Evolutionary conservation across 64 coral and sea anemone genomes (phyloP).

Genomic region (Catalaphyllia jardinei): DNA sequence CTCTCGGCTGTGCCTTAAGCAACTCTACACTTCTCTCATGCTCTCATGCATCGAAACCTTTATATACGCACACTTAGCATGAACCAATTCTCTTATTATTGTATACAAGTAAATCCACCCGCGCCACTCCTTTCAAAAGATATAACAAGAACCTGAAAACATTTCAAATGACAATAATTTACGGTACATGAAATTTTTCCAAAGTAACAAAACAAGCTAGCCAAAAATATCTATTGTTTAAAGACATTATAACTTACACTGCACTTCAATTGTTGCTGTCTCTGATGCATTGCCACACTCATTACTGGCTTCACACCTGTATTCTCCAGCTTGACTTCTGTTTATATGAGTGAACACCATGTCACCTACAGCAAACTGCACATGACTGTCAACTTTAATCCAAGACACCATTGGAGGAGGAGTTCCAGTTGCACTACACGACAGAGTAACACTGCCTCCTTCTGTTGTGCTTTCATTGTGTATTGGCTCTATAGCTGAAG

Average conservation of each 20-base stretch:
- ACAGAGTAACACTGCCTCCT: not conserved
- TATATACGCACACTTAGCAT: too few relatives aligned
- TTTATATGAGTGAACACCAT: not conserved
- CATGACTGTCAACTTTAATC: not conserved
- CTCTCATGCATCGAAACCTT: too few relatives aligned
- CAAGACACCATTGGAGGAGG: not conserved
- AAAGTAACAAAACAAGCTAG: too few relatives aligned
- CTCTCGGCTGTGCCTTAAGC: too few relatives aligned
- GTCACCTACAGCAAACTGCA: not conserved
- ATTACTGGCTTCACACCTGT: slow-evolving; percentile 5
- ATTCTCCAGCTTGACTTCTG: not conserved
- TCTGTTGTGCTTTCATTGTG: not conserved
- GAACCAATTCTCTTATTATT: too few relatives aligned
- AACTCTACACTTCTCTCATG: too few relatives aligned
- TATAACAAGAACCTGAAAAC: too few relatives aligned
- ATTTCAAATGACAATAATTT: too few relatives aligned
- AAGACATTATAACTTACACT: not conserved
- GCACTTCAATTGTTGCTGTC: not conserved
- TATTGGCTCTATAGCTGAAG: not conserved
- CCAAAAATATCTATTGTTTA: not conserved
- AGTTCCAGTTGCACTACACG: not conserved
- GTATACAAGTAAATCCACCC: too few relatives aligned
- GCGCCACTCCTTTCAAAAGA: too few relatives aligned
- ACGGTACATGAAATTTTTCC: too few relatives aligned
- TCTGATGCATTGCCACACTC: not conserved